These are phyloP conservation scores for Hippocampus kuda DNA, from an alignment of 2,797 vertebrate genomes.

Conservation along the genomic window DNA sequence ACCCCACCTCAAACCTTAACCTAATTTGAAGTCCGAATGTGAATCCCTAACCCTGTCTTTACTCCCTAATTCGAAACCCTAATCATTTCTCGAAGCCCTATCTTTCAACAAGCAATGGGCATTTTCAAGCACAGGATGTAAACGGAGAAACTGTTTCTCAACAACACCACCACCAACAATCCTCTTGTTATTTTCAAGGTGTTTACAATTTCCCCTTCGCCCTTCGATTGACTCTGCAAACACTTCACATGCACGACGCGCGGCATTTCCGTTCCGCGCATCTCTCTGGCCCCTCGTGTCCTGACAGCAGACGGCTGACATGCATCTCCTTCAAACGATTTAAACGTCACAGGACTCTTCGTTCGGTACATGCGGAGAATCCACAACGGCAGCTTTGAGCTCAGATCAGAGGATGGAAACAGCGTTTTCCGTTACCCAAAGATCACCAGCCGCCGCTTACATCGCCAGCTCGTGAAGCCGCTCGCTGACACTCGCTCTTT, in stretches of 20 bases:
- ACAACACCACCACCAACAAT: not conserved
- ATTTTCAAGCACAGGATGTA: not conserved
- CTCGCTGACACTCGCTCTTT: not conserved
- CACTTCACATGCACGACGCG: not conserved
- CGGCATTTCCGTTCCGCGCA: not conserved
- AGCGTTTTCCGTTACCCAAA: not conserved
- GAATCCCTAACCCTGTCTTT: no score
- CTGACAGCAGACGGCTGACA: not conserved
- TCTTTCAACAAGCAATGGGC: not conserved
- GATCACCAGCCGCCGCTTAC: constrained; percentile 1
- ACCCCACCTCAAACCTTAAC: no score
- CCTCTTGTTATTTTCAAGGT: constrained; percentile 1
- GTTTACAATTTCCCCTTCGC: not conserved
- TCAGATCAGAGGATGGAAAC: not conserved
- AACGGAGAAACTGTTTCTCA: not conserved
- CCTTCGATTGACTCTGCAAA: not conserved
- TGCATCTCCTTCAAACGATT: not conserved
- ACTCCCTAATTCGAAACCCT: no score
- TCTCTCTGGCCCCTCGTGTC: not conserved
- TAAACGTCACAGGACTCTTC: not conserved
- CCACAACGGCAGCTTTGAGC: not conserved
- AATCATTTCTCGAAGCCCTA: no score
- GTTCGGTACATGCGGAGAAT: not conserved
- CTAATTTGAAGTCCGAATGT: no score
- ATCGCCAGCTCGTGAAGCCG: constrained; percentile 9